Conservation (phyloP, 2,113 vertebrate genomes). For the Lynx canadensis region DNA sequence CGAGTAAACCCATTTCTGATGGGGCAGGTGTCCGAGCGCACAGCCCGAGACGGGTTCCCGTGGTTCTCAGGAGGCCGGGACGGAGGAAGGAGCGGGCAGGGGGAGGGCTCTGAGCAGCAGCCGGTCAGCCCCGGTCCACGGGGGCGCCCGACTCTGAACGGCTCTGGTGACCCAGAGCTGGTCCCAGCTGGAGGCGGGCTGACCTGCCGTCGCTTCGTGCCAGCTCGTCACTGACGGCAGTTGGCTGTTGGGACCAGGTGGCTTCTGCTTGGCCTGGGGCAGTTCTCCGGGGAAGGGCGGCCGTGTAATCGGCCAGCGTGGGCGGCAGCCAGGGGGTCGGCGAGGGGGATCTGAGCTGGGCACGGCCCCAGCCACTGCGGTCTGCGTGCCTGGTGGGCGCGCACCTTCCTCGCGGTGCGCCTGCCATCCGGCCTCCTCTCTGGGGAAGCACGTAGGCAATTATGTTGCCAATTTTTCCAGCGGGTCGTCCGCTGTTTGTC, state of each 20-base stretch:
- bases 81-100: rapidly evolving
- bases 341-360: neutral
- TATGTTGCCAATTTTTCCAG: rapidly evolving
- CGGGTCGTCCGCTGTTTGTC: rapidly evolving
- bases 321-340: neutral
- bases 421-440: rapidly evolving
- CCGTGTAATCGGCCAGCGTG: neutral
- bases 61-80: rapidly evolving
- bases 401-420: rapidly evolving
- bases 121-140: neutral
- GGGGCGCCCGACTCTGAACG: neutral
- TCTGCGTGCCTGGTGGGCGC: rapidly evolving
- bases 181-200: rapidly evolving
- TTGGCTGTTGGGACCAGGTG: neutral
- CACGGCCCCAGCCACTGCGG: rapidly evolving
- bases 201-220: rapidly evolving
- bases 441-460: rapidly evolving
- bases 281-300: neutral
- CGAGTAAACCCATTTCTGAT: no score
- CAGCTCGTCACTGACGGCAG: rapidly evolving
- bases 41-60: no score
- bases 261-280: no score
- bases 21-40: neutral
- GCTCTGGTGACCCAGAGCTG: neutral
- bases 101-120: no score